Conservation (phyloP, 2,113 vertebrate genomes). For the Paratilapia polleni region DNA sequence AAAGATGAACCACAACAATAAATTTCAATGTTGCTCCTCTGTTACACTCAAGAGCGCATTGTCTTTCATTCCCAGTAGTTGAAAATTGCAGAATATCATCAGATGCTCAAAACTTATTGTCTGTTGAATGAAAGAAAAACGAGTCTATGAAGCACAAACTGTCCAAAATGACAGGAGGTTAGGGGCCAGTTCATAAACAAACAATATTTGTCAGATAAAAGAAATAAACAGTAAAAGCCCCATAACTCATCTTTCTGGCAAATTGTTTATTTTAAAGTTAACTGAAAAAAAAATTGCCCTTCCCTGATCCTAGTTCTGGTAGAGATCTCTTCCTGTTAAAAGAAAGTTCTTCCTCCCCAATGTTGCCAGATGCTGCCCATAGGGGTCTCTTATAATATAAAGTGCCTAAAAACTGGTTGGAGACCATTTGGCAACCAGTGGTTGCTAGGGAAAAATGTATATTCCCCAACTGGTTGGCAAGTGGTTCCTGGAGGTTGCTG, state of each 20-base stretch:
- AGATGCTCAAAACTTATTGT: conserved; percentile 49
- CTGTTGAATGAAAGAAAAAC: conserved; percentile 1
- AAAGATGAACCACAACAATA: conserved; percentile 56
- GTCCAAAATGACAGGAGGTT: background rate
- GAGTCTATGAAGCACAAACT: background rate
- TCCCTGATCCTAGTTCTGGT: too few relatives aligned
- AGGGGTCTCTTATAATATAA: too few relatives aligned
- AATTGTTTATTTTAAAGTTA: too few relatives aligned
- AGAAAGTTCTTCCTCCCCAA: background rate
- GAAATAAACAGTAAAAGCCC: background rate
- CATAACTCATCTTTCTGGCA: too few relatives aligned
- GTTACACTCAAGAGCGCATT: conserved; percentile 33
- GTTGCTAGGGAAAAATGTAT: background rate
- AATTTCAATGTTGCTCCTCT: conserved; percentile 46
- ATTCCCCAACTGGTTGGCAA: background rate
- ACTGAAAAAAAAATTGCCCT: too few relatives aligned
- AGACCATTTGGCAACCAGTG: background rate
- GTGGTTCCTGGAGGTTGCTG: background rate
- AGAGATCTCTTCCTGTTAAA: too few relatives aligned
- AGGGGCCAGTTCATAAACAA: background rate
- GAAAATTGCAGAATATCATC: conserved; percentile 2
- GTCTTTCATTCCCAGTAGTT: conserved; percentile 46
- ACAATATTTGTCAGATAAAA: background rate
- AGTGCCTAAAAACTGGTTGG: background rate
- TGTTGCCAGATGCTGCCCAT: background rate